These are phyloP conservation scores for Mungos mungo DNA, from an alignment of 2,113 vertebrate species.

Conservation along the genomic window DNA sequence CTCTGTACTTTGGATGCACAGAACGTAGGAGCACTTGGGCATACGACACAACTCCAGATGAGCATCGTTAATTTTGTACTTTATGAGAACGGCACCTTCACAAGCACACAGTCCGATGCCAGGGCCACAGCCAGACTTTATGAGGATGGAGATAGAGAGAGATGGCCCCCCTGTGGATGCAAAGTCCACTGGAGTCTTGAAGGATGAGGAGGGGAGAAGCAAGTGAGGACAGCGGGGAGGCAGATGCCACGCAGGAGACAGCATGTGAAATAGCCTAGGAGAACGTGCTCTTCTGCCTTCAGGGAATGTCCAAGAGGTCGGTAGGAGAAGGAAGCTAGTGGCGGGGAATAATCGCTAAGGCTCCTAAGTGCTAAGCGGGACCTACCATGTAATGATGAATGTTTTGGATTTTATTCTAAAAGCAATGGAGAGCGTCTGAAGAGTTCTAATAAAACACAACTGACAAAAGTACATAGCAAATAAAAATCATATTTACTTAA, in stretches of 20 bases:
- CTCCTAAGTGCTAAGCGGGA: not conserved
- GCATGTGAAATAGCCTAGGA: not conserved
- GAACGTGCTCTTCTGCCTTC: not conserved
- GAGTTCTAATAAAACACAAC: constrained; percentile 8
- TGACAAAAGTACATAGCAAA: not conserved
- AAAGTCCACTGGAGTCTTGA: not conserved
- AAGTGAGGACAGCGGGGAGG: not conserved
- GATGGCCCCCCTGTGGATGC: not conserved
- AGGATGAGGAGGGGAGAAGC: not conserved
- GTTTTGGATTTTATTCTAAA: not conserved
- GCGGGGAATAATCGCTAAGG: not conserved
- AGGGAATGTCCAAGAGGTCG: not conserved
- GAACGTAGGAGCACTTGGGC: not conserved
- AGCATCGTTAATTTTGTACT: not conserved
- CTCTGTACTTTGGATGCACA: not conserved
- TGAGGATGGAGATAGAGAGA: not conserved
- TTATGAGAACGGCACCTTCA: not conserved
- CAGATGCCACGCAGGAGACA: not conserved
- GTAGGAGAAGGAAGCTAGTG: not conserved
- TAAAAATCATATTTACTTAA: not conserved
- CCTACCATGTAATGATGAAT: not conserved
- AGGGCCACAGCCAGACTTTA: not conserved
- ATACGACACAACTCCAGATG: accelerated
- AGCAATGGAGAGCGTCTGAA: not conserved
- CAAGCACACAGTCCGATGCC: accelerated